Conservation (phyloP, 37 sponge, comb jelly and placozoan genomes). For the Chondrilla cf. caribensis region DNA sequence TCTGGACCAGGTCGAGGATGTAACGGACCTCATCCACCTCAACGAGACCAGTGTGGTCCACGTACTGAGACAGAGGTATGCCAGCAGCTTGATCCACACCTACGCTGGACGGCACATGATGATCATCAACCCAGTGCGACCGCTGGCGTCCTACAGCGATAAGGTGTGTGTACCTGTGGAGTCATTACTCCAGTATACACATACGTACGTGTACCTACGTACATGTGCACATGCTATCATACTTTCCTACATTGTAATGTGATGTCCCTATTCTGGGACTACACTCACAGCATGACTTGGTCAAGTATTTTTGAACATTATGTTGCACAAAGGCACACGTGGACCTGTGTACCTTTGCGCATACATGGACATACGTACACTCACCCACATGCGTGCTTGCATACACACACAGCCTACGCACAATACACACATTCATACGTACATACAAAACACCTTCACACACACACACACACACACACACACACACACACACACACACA, state of each 20-base stretch:
- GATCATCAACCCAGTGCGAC: slow-evolving; percentile 88
- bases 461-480: no score
- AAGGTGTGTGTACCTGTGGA: slow-evolving; percentile 38
- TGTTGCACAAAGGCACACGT: neutral
- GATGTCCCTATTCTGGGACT: neutral
- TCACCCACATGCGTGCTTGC: neutral
- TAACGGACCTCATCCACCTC: slow-evolving; percentile 83
- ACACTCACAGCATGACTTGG: no score
- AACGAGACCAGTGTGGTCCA: slow-evolving; percentile 96
- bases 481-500: no score
- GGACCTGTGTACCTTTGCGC: slow-evolving; percentile 1
- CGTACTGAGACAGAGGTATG: slow-evolving; percentile 90
- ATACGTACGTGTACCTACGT: neutral
- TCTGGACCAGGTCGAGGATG: slow-evolving; percentile 86
- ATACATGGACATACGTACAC: neutral
- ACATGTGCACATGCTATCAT: neutral
- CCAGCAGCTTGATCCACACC: slow-evolving; percentile 93
- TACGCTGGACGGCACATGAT: slow-evolving; percentile 92
- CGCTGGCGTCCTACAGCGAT: slow-evolving; percentile 81
- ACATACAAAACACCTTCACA: no score
- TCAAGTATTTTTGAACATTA: no score
- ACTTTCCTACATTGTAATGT: neutral
- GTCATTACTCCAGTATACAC: no score
- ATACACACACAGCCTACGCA: neutral
- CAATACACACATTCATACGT: no score